These are phyloP conservation scores for Chaetophractus vellerosus DNA, from an alignment of 2,797 vertebrate genomes.

Conservation along the genomic window DNA sequence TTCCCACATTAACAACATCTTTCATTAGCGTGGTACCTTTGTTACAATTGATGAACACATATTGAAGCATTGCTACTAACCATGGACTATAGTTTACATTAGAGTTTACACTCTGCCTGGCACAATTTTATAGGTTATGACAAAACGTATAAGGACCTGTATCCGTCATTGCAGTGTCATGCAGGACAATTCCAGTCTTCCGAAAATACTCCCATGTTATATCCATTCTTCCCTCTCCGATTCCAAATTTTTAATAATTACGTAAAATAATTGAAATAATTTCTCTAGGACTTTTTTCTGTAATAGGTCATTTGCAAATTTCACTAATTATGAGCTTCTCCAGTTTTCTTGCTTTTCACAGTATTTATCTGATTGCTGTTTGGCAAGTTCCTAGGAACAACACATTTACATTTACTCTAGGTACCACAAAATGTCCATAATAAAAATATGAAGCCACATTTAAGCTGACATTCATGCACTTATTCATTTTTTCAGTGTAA, in stretches of 20 bases:
- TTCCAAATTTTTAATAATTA: neutral
- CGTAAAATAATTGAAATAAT: constrained; percentile 21
- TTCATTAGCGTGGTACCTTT: no score
- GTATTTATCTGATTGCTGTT: neutral
- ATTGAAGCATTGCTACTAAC: no score
- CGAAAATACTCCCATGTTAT: no score
- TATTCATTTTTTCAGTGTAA: constrained; percentile 4
- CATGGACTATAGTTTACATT: no score
- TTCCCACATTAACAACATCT: no score
- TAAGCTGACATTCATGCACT: neutral
- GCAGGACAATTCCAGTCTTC: no score
- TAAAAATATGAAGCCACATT: neutral
- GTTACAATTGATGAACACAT: no score
- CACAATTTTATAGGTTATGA: no score
- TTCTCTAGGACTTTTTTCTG: neutral
- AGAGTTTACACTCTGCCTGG: no score
- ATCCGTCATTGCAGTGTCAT: no score
- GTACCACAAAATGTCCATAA: neutral
- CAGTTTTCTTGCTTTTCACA: neutral
- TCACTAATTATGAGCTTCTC: constrained; percentile 23
- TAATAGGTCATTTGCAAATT: neutral
- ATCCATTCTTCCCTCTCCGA: neutral
- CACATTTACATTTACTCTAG: neutral
- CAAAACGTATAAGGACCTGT: no score
- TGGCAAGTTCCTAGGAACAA: neutral